Base-by-base conservation (phyloP, 2,888 invertebrate genomes). In the Rhyacophila evoluta region DNA sequence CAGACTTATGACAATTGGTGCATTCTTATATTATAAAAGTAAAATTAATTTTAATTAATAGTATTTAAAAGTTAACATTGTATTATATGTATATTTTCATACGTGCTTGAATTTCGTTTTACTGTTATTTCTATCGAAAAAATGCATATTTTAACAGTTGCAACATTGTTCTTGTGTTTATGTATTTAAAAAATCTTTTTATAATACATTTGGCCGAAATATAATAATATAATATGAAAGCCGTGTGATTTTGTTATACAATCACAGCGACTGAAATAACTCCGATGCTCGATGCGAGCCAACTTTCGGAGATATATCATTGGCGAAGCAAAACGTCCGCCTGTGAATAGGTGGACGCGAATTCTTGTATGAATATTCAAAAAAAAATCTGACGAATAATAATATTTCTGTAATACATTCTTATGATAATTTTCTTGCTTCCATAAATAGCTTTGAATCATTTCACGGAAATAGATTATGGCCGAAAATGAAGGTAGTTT, bases 261-360 rank as follows among this genome's bases (percentile, higher is more conserved):
- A 55, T 19, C 19, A 8, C 55, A 19, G 55, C 19, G 55, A 55
- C 55, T 55, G 55, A 55, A 55, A 55, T 55, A 55, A 55, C 55
- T 55, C 55, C 15, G 19, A 25, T 19, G 25, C 19, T 25, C 55
- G 55, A 1, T 19, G 55, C 55, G 15, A 25, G 55, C 55, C 55
- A 55, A 55, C 25, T 55, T 55, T 55, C 10, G 10, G 19, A 55
- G 55, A 55, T 55, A 55, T 55, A 55, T 55, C 55, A 55, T 55
- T 55, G 55, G 55, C 15, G 15, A 55, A 55, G 25, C n/a, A n/a
- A n/a, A n/a, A 55, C 19, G 41, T 55, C 25, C 41, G 25, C 41
- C 19, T 4, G 55, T 55, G 55, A 55, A 55, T 19, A 19, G 55
- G 55, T 55, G 55, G 19, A 55, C 55, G 15, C 19, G 55, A 55